Evolutionary conservation across 2,797 vertebrate species (phyloP), one percentile per base, ranked within the genome.

Genomic region (Avahi laniger): DNA sequence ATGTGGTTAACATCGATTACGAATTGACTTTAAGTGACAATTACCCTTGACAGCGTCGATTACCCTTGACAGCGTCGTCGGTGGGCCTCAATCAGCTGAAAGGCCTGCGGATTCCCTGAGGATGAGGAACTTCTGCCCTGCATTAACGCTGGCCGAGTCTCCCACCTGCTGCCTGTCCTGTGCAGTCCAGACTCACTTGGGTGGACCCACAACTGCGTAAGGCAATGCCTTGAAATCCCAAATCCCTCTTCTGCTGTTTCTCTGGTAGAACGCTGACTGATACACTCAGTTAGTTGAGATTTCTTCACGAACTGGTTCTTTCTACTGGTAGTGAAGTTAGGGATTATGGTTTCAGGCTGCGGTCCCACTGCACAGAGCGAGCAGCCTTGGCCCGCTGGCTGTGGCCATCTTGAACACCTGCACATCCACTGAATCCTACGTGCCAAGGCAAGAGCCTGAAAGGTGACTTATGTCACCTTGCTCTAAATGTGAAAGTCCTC

Each of bases 351-450:
- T 20, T 43, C 57, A 9, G 2, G 63, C 0, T 22, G 46, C 24
- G 5, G 73, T 22, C 14, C 30, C 12, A 2, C 33, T 0, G 46
- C 7, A 4, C n/a, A 4, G 43, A 0, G 35, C 18, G 0, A 1
- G 69, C 48, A 26, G 22, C 57, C 57, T 12, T 1, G 10, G 24
- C n/a, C 8, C 43, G 35, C 24, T 7, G 38, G n/a, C 61, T 4
- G 14, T 0, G 59, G 8, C 59, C 20, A 2, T 5, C 50, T 14
- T 17, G 8, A 15, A 15, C 12, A 20, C 30, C 35, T 1, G 35
- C 69, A 33, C 20, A 5, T 1, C 2, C 43, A 33, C 54, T 0
- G 1, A 48, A 26, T 7, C 57, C 86, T 10, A 4, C 33, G 5
- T 2, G 59, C 28, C 30, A 30, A 57, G 46, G 11, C 2, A 22